These are phyloP conservation scores for Phyllostomus discolor DNA, from an alignment of 2,113 vertebrate species.

Conservation along the genomic window DNA sequence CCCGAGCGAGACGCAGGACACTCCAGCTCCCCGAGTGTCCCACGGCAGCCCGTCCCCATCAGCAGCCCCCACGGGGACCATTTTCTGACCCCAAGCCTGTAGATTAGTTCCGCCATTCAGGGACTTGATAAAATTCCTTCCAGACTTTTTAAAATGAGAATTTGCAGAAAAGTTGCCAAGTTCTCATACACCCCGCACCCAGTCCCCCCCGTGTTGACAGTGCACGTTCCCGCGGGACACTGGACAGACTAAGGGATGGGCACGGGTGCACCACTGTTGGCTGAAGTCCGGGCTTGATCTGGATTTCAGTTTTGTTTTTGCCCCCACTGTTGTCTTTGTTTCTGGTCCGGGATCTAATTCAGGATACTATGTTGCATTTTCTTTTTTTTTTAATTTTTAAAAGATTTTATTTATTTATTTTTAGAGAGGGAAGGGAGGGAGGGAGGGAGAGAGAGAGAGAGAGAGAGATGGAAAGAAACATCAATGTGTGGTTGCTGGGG, in stretches of 20 bases:
- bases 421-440: too few relatives aligned
- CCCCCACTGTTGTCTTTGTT: neutral
- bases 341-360: neutral
- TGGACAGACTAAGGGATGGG: neutral
- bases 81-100: neutral
- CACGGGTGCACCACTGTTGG: rapidly evolving
- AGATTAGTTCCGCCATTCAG: neutral
- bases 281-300: neutral
- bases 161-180: neutral
- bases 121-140: neutral
- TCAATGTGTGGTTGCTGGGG: too few relatives aligned
- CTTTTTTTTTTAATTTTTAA: too few relatives aligned
- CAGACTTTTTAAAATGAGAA: neutral
- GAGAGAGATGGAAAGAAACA: too few relatives aligned
- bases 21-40: neutral
- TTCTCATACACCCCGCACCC: neutral
- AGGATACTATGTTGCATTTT: neutral
- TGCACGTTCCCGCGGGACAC: rapidly evolving
- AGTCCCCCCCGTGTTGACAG: too few relatives aligned
- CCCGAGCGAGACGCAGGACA: neutral
- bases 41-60: neutral
- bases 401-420: too few relatives aligned
- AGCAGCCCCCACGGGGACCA: neutral
- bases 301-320: neutral
- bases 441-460: too few relatives aligned